Conservation (phyloP, 92 coral and sea anemone genomes). For the Micromussa lordhowensis region DNA sequence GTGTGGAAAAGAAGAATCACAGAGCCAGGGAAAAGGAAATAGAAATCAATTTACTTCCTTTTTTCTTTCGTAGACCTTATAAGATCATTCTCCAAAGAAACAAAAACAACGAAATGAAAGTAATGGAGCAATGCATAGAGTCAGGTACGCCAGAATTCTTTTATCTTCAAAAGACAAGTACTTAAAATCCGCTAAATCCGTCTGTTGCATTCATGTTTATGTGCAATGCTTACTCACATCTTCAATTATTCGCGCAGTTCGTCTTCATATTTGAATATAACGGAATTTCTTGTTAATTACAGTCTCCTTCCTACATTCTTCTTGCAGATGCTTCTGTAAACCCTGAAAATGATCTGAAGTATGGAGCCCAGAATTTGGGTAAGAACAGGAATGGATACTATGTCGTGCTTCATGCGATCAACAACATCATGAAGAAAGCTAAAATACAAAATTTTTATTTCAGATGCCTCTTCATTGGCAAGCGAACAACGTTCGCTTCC, state of each 20-base stretch:
- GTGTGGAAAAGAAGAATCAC: not conserved
- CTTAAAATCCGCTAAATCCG: too few relatives aligned
- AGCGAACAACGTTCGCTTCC: constrained; percentile 16
- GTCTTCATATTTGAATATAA: too few relatives aligned
- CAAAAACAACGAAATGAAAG: constrained; percentile 73
- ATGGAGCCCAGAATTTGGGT: constrained; percentile 36
- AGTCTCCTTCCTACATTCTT: not conserved
- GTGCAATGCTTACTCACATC: too few relatives aligned
- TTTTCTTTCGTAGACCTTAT: constrained; percentile 72
- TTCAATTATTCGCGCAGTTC: too few relatives aligned
- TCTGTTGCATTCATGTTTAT: too few relatives aligned
- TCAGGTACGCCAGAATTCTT: constrained; percentile 47
- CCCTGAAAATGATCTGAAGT: constrained; percentile 63
- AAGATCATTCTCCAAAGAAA: constrained; percentile 79
- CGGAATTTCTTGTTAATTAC: not conserved
- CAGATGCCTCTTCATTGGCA: constrained; percentile 17
- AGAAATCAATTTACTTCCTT: not conserved
- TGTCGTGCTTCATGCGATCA: not conserved
- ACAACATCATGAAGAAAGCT: too few relatives aligned
- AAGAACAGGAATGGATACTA: not conserved
- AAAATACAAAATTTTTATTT: not conserved
- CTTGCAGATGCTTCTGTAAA: constrained; percentile 63
- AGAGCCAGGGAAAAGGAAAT: not conserved
- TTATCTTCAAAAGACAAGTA: not conserved
- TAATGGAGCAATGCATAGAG: constrained; percentile 88